phyloP scores from a whole-genome alignment of 2,888 invertebrate species.

The Pecten maximus region DNA sequence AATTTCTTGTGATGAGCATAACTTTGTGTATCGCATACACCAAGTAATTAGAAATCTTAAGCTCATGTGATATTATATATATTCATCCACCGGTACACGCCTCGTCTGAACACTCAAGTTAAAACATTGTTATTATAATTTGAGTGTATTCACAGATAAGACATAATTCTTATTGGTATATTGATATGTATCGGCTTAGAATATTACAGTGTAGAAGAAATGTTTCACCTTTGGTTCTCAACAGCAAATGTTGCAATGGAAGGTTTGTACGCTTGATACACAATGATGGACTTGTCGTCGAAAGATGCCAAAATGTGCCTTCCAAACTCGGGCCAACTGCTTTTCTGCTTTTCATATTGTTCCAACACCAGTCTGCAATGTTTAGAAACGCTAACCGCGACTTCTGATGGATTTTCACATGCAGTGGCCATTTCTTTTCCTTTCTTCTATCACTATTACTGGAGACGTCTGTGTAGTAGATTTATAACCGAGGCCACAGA shows the following conservation, averaged over 20 bases:
- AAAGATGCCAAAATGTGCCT: constrained; percentile 77
- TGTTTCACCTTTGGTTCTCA: constrained; percentile 68
- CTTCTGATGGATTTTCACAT: not conserved
- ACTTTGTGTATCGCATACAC: too few species aligned
- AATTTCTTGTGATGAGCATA: too few species aligned
- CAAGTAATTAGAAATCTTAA: too few species aligned
- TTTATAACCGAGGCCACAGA: not conserved
- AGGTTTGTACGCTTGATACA: constrained; percentile 78
- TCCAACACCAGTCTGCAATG: not conserved
- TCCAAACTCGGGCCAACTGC: constrained; percentile 72
- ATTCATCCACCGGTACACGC: too few species aligned
- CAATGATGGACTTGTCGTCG: constrained; percentile 70
- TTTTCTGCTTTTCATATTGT: constrained; percentile 33
- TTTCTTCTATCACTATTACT: not conserved
- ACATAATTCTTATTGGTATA: too few species aligned
- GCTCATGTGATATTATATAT: too few species aligned
- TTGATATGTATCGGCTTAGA: too few species aligned
- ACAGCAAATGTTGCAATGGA: constrained; percentile 75
- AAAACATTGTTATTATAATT: too few species aligned
- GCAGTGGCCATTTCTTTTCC: not conserved
- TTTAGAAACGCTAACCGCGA: not conserved
- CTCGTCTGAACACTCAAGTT: too few species aligned
- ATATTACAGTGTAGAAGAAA: too few species aligned
- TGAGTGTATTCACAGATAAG: too few species aligned
- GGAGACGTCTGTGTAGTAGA: not conserved